Evolutionary conservation across 2,113 vertebrate genomes (phyloP), one percentile per base, ranked within the genome.

Genomic region (Elephantulus edwardii): DNA sequence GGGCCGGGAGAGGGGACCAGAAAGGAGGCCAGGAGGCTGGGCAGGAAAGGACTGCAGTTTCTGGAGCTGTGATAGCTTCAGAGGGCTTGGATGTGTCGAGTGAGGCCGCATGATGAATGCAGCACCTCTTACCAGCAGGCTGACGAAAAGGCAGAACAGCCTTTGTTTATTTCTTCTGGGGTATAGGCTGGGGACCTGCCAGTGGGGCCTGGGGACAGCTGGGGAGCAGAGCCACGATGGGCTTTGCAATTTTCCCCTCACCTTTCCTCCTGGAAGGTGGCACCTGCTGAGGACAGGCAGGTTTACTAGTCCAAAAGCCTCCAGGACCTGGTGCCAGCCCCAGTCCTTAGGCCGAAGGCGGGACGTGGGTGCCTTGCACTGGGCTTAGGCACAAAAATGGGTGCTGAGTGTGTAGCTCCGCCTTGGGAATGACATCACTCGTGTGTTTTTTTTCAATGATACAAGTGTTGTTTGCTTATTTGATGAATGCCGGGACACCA

Each of bases 271-370:
- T 87, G 50, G 83, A 90, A 72, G 79, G 93, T 92, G 94, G 35
- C 2, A 22, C 95, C 76, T 88, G 33, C 89, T 82, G 48, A 72
- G 44, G 60, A 66, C 64, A 52, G 56, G 58, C 66, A 40, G 64
- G 38, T 66, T 97, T 82, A 81, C n/a, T 90, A 86, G 75, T 89
- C 91, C 80, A 96, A 92, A 87, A 92, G 8, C 54, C 83, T 92
- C 95, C 79, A 88, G 94, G 84, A 75, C 88, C 89, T 93, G 75
- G 12, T 42, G 50, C 83, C 50, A 0, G 91, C 66, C 6, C 0
- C 64, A 71, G 60, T 93, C 38, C n/a, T 95, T 90, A 82, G 81
- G 68, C 0, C 6, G 20, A 90, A 46, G 85, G 95, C 74, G 95
- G 81, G 78, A 96, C 93, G 96, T 90, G 91, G 91, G 87, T 88